Conservation (phyloP, 1,140 invertebrate species). For the Radopholus similis region DNA sequence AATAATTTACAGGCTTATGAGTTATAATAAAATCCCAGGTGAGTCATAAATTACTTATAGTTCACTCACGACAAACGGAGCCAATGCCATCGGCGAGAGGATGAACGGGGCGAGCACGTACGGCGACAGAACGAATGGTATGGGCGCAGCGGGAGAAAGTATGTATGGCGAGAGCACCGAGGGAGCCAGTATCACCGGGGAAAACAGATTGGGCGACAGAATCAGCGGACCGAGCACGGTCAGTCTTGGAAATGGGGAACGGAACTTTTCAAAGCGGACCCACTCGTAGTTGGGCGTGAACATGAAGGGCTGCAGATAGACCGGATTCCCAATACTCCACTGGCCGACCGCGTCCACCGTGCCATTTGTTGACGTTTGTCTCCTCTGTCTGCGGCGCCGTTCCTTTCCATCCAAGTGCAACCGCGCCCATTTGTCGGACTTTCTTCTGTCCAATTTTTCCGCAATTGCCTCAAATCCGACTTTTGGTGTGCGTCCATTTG, state of each 20-base stretch:
- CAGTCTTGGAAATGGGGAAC: background rate
- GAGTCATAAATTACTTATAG: background rate
- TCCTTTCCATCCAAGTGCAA: no score
- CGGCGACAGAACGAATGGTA: conserved; percentile 37
- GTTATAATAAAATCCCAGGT: background rate
- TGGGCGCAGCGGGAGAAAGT: conserved; percentile 33
- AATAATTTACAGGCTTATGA: no score
- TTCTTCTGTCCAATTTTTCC: conserved; percentile 16
- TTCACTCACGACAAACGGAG: conserved; percentile 52
- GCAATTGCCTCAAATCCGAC: background rate
- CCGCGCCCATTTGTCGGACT: background rate
- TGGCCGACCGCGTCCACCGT: background rate
- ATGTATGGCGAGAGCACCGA: conserved; percentile 35
- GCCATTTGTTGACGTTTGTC: no score
- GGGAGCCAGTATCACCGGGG: conserved; percentile 37
- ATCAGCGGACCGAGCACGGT: conserved; percentile 36
- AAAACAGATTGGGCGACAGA: conserved; percentile 49
- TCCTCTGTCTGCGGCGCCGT: background rate
- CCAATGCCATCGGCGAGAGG: conserved; percentile 45
- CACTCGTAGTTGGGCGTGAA: conserved; percentile 48
- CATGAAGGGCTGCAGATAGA: conserved; percentile 51
- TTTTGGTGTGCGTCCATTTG: background rate
- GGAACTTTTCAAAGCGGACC: background rate
- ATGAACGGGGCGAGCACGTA: conserved; percentile 30
- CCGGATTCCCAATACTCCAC: conserved; percentile 8